Evolutionary conservation across 2,888 invertebrate species (phyloP), one percentile per base, ranked within the genome.

Genomic region (Caenorhabditis panamensis): DNA sequence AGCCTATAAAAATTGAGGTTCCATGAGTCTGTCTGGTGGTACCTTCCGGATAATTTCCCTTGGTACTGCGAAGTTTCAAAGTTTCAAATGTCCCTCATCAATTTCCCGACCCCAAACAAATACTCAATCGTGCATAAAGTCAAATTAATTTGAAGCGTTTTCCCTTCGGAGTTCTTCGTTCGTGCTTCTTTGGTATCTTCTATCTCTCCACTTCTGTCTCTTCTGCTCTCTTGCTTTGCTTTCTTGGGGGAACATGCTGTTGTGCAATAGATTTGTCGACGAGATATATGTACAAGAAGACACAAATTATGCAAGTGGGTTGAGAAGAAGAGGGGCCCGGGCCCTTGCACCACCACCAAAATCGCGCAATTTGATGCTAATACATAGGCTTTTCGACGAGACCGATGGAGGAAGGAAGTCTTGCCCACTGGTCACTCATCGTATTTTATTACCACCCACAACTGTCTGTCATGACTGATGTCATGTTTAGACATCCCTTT

Each of bases 181-280:
- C 28, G 41, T 41, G 41, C 41, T 3, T 26, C 53, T 2, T 53
- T 54, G 47, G 47, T 54, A 31, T 28, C 36, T n/a, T 47, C 44
- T 63, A 49, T 61, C 56, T 56, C 63, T 36, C 20, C 31, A n/a
- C n/a, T n/a, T n/a, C n/a, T n/a, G n/a, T n/a, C n/a, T n/a, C 63
- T 31, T 62, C 44, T 54, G 16, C 36, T 11, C 62, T 56, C 62
- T 56, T 54, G 37, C 18, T 44, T 44, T 62, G 41, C 41, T 41
- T 31, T 69, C 54, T 31, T 8, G 18, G 49, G 28, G 51, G 73
- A 73, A 73, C 73, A 73, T 59, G 37, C 24, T 66, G 67, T 78
- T 71, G 78, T 78, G 78, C 78, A 78, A 78, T 78, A 78, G 78
- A 78, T 78, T 78, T 64, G 63, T 66, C 59, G 71, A 69, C 58